Evolutionary conservation across 2,888 invertebrate species (phyloP).

Genomic region (Heliconius erato): DNA sequence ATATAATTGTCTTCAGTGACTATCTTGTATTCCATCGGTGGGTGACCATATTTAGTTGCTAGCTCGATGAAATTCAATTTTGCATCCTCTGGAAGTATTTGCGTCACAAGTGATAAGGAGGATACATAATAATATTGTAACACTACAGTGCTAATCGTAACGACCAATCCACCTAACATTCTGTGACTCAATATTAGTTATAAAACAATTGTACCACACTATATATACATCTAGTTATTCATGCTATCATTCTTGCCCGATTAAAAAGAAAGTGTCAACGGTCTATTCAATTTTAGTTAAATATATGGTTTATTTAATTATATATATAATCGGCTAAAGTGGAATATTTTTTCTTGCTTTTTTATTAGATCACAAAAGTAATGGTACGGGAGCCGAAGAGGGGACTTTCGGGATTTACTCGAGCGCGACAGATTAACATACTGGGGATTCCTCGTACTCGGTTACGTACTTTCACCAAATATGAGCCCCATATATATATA

Average conservation of each 20-base stretch:
- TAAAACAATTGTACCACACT: neutral
- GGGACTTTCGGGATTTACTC: too few species aligned
- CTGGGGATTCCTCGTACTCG: too few species aligned
- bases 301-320: too few species aligned
- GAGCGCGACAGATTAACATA: too few species aligned
- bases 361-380: too few species aligned
- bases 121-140: neutral
- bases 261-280: too few species aligned
- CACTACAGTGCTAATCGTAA: neutral
- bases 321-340: too few species aligned
- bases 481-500: too few species aligned
- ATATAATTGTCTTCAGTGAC: constrained; percentile 62
- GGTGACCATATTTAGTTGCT: constrained; percentile 53
- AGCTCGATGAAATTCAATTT: constrained; percentile 51
- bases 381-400: too few species aligned
- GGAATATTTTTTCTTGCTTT: too few species aligned
- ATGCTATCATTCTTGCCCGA: neutral
- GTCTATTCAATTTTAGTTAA: too few species aligned
- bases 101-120: neutral
- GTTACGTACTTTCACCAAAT: too few species aligned
- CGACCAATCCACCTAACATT: neutral
- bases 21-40: constrained; percentile 52
- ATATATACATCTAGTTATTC: neutral
- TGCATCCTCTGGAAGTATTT: constrained; percentile 12
- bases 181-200: neutral